Conservation (phyloP, 2,797 vertebrate genomes). For the Peromyscus eremicus region DNA sequence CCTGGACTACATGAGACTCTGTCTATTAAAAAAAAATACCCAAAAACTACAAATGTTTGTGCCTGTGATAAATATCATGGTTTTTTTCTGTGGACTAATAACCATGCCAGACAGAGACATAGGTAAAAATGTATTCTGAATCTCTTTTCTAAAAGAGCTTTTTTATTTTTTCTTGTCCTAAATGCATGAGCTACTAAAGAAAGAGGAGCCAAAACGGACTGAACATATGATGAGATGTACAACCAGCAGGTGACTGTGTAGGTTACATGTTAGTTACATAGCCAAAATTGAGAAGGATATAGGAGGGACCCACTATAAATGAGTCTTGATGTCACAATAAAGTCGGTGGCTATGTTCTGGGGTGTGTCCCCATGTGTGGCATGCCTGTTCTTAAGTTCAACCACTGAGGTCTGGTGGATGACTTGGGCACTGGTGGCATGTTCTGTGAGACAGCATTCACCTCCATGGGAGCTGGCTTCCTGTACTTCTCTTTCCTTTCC, state of each 20-base stretch:
- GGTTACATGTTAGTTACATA: too few relatives aligned
- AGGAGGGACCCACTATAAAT: neutral
- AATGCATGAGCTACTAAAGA: neutral
- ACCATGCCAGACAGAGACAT: neutral
- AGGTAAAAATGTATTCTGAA: slow-evolving; percentile 16
- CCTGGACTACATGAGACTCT: neutral
- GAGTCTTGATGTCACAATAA: neutral
- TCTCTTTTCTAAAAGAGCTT: neutral
- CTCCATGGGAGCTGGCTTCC: neutral
- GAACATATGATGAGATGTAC: neutral
- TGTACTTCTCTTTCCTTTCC: neutral
- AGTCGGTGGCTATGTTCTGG: neutral
- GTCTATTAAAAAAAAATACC: neutral
- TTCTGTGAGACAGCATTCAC: too few relatives aligned
- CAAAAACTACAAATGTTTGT: neutral
- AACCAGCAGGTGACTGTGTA: neutral
- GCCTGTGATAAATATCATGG: neutral
- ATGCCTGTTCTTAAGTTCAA: neutral
- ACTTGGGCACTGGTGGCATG: fast-evolving
- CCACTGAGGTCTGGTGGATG: neutral
- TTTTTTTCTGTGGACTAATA: slow-evolving; percentile 7
- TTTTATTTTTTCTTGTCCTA: neutral
- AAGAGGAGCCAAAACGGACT: neutral
- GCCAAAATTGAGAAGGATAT: neutral
- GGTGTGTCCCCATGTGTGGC: neutral